Conservation (phyloP, 2,113 vertebrate species). For the Ciconia stormi region DNA sequence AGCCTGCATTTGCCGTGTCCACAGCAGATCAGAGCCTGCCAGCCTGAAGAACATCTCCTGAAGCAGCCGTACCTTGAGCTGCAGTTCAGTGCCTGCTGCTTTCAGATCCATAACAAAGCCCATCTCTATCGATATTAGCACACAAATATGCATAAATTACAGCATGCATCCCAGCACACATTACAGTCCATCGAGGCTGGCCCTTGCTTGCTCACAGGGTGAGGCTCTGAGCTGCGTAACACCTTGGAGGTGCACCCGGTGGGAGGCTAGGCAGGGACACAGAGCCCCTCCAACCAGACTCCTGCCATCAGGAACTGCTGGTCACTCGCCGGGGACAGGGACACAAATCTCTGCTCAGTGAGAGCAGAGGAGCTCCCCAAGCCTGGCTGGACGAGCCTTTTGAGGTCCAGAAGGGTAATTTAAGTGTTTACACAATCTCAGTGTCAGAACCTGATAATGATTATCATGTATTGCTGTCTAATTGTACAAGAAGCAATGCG, state of each 20-base stretch:
- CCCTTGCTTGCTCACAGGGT: background rate
- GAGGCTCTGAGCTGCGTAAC: background rate
- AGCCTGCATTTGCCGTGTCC: background rate
- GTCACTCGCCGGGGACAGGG: fast-evolving
- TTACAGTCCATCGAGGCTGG: background rate
- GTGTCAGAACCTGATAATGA: background rate
- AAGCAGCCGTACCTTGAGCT: background rate
- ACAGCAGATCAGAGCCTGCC: background rate
- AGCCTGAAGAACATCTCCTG: background rate
- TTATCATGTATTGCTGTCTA: background rate
- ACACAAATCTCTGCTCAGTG: background rate
- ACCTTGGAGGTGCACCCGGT: background rate
- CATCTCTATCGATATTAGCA: background rate
- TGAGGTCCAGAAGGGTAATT: background rate
- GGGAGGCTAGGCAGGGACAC: background rate
- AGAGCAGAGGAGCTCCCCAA: background rate
- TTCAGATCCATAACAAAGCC: background rate
- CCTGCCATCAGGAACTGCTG: background rate
- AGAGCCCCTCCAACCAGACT: background rate
- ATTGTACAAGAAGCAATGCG: background rate
- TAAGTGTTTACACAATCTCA: background rate
- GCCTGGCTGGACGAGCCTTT: background rate
- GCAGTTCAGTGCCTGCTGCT: background rate
- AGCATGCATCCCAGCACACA: background rate
- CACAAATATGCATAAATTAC: too few species aligned